Evolutionary conservation across 64 coral and sea anemone genomes (phyloP).

Genomic region (Actinia tenebrosa): DNA sequence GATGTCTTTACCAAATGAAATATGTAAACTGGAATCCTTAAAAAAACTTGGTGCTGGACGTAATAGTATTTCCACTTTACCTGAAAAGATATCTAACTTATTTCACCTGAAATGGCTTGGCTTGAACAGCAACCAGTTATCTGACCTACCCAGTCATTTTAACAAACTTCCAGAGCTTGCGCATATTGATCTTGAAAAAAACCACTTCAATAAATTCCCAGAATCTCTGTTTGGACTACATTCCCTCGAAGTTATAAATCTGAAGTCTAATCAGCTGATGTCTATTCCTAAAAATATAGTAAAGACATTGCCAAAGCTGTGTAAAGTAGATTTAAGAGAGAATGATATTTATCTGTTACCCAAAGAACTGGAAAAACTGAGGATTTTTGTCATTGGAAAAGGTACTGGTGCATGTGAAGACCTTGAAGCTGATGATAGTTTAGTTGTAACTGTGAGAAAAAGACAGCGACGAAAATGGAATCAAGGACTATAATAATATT

Average conservation of each 20-base stretch:
- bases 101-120: conserved; percentile 69
- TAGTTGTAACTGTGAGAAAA: conserved; percentile 23
- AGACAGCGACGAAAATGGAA: conserved; percentile 10
- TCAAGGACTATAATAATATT: not conserved
- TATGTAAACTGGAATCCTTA: conserved; percentile 66
- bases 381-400: conserved; percentile 73
- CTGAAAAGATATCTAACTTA: conserved; percentile 52
- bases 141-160: conserved; percentile 61
- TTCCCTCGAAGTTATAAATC: conserved; percentile 60
- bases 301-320: conserved; percentile 37
- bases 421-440: conserved; percentile 21
- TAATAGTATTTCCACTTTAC: conserved; percentile 68
- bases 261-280: conserved; percentile 56
- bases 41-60: conserved; percentile 84
- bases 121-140: conserved; percentile 68
- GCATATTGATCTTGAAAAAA: conserved; percentile 77
- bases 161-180: conserved; percentile 48
- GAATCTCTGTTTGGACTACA: conserved; percentile 42
- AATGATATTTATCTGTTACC: conserved; percentile 65
- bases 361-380: conserved; percentile 69
- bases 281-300: conserved; percentile 30
- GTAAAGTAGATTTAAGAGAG: conserved; percentile 74
- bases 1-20: conserved; percentile 87
- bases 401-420: conserved; percentile 38
- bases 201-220: conserved; percentile 66